Evolutionary conservation across 2,797 vertebrate genomes (phyloP), one percentile per base, ranked within the genome.

Genomic region (Rhynchotus rufescens): DNA sequence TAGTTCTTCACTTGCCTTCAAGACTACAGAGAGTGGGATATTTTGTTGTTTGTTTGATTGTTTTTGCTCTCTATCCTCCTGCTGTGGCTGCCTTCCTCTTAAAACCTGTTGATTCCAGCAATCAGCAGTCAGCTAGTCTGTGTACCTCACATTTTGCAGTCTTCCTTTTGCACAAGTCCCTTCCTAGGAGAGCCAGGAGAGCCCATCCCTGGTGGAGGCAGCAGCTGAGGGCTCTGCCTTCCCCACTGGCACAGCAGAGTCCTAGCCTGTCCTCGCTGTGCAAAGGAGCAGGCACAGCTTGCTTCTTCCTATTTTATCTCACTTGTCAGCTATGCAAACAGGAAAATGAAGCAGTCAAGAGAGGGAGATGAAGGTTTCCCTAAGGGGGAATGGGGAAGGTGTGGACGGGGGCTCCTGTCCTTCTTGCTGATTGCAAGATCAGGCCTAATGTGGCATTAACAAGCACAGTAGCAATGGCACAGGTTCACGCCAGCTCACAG

Each of bases 171-270:
- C 22, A 69, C 47, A 60, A 12, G 16, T 6, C 11, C 9, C 10
- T 45, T 87, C 64, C 45, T 36, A 38, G 19, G 0, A 0, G 42
- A 74, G 7, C 19, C 40, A 38, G 19, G 0, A 0, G 42, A 74
- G 7, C 16, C 11, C 0, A 4, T 12, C 5, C 34, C 8, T 4
- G 9, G 16, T 2, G 5, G 44, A 9, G 11, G 4, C 8, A 69
- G 34, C 28, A 73, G 36, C 34, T 47, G n/a, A 62, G 44, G 26
- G 23, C 4, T 75, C 60, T 88, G 52, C 28, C 66, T 72, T 40
- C 8, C 28, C 3, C 9, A 71, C 21, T 10, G 3, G 0, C 25
- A 34, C 28, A 7, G 42, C 51, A 62, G 80, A 47, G 81, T 47
- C 34, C 28, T 42, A 88, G 30, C 17, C 47, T 65, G 30, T 85